Evolutionary conservation across 2,113 vertebrate species (phyloP).

Genomic region (Ceuthmochares aereus): DNA sequence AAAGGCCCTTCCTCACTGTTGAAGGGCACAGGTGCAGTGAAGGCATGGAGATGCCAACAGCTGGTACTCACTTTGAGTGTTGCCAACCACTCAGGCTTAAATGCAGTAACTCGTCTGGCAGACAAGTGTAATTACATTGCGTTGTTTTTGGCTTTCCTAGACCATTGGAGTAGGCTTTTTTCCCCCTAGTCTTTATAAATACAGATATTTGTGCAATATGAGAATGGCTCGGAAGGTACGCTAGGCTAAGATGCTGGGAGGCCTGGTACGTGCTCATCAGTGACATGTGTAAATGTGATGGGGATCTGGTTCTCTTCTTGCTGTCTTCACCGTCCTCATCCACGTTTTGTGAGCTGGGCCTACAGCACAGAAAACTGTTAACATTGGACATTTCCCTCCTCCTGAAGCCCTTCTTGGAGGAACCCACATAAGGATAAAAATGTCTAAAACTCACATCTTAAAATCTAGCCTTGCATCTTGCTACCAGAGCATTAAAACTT

Average conservation of each 20-base stretch:
- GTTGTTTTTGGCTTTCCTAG: not conserved
- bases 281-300: accelerated
- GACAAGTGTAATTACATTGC: not conserved
- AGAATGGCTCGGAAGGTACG: not conserved
- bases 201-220: not conserved
- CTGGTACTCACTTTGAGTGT: not conserved
- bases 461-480: not conserved
- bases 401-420: not conserved
- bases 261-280: not conserved
- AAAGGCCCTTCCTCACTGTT: not conserved
- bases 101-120: not conserved
- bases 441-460: not conserved
- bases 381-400: not conserved
- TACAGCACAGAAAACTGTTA: not conserved
- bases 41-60: not conserved
- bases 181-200: not conserved
- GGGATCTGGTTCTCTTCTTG: not conserved
- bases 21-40: not conserved
- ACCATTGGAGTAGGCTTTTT: not conserved
- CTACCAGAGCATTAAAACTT: not conserved
- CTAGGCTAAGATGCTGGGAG: not conserved
- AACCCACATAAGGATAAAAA: not conserved
- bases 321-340: not conserved
- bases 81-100: not conserved
- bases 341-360: not conserved